phyloP scores from a whole-genome alignment of 2,797 vertebrate species.

The Muscicapa striata region DNA sequence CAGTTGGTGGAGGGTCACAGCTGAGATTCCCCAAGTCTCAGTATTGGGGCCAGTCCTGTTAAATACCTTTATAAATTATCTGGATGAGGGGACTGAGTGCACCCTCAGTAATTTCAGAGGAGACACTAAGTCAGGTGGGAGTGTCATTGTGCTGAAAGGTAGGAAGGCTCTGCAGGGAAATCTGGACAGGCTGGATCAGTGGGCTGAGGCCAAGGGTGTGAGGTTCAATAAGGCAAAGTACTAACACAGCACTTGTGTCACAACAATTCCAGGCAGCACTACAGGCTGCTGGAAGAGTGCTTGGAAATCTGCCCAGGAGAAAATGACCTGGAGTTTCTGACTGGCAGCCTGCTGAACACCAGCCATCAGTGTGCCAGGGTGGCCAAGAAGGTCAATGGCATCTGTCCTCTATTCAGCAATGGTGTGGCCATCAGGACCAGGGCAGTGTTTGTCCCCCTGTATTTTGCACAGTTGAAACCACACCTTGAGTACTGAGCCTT shows the following conservation, averaged over 20 bases:
- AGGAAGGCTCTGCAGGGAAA: neutral
- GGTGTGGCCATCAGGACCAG: neutral
- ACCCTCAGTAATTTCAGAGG: neutral
- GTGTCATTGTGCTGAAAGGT: neutral
- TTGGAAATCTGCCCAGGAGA: neutral
- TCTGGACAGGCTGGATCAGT: neutral
- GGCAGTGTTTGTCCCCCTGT: neutral
- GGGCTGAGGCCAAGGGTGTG: neutral
- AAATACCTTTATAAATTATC: too few relatives aligned
- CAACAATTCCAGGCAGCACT: neutral
- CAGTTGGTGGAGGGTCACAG: too few relatives aligned
- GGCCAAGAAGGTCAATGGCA: neutral
- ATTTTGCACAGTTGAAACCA: rapidly evolving
- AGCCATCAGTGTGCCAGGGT: neutral
- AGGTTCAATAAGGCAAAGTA: neutral
- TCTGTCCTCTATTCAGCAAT: neutral
- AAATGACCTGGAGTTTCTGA: neutral
- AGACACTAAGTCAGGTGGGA: neutral
- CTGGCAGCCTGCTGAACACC: rapidly evolving
- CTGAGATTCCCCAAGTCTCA: too few relatives aligned
- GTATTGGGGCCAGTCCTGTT: too few relatives aligned
- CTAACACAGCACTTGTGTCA: neutral
- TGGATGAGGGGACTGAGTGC: rapidly evolving
- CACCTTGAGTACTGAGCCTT: neutral
- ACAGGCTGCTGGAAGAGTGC: neutral